Base-by-base conservation (phyloP, 1,140 invertebrate species). In the Monomorium pharaonis region DNA sequence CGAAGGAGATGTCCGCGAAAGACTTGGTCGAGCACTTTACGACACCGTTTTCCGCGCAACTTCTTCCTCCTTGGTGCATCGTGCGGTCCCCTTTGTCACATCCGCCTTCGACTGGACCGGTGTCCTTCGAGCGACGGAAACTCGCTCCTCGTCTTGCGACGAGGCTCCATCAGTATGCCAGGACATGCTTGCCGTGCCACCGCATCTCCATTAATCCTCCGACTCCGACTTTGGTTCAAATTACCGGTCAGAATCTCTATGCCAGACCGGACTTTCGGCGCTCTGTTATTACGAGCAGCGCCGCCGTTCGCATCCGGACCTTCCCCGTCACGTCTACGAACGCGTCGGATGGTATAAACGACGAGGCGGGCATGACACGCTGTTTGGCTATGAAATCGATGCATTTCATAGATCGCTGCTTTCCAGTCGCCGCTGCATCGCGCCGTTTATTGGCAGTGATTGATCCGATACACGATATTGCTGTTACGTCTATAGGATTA, bases 361-460 rank as follows among this genome's bases (percentile, higher is more conserved):
- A 74, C 47, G 76, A 69, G 67, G 60, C 67, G 78, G 54, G 49
- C 78, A 56, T 72, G 65, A 72, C 78, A 58, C 67, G 78, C 78
- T 74, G 78, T 83, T 83, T 83, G 67, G 67, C 54, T 83, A 58
- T 58, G 78, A 83, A 83, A 83, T 83, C 78, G 78, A 83, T 74
- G 67, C 67, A 58, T 83, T 83, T 74, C 78, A 83, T 83, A 83
- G 78, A 83, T 83, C 78, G 67, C 67, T 72, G 78, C 78, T 44
- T 67, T 44, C 51, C 78, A 58, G 49, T 81, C 78, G 67, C 37
- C 37, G 67, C 51, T 24, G 78, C 67, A 74, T 74, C 69, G 67
- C 78, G 78, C 51, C 78, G 67, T 83, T 80, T 83, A 83, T 83
- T 83, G 78, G 67, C 78, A 83, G 78, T 83, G 78, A 83, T 83